phyloP scores from a whole-genome alignment of 2,797 vertebrate genomes.

The Stomatorhinus walkeri region DNA sequence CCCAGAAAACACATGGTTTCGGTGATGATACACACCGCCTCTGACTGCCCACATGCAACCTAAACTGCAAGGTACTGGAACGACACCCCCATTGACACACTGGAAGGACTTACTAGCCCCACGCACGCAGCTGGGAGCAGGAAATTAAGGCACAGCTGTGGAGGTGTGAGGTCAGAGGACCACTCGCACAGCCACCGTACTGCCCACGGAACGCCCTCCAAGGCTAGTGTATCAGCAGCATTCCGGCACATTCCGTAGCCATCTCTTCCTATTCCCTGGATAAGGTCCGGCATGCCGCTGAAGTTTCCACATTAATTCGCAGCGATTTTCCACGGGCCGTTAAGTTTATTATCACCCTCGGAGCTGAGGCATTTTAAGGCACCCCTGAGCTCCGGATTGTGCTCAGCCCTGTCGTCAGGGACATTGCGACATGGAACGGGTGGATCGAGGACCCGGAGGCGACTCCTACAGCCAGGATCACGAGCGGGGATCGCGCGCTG shows the following conservation, averaged over 20 bases:
- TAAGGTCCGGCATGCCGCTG: neutral
- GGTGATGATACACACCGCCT: neutral
- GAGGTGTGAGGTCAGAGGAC: neutral
- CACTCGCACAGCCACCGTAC: neutral
- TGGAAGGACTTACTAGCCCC: neutral
- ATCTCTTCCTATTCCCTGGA: neutral
- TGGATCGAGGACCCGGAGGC: neutral
- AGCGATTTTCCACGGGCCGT: neutral
- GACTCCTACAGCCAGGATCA: neutral
- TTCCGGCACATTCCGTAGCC: neutral
- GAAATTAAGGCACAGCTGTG: neutral
- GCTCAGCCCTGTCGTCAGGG: neutral
- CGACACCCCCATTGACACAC: neutral
- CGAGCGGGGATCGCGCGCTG: neutral
- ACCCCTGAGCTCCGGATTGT: neutral
- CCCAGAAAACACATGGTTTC: neutral
- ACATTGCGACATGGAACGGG: neutral
- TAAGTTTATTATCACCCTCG: neutral
- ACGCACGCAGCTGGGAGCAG: neutral
- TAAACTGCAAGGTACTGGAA: neutral
- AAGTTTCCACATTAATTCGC: constrained; percentile 5
- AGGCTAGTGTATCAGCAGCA: neutral
- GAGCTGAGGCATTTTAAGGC: neutral
- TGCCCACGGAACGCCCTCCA: neutral
- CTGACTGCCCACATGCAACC: neutral